Base-by-base conservation (phyloP, 2,113 vertebrate species). In the Stercorarius parasiticus region DNA sequence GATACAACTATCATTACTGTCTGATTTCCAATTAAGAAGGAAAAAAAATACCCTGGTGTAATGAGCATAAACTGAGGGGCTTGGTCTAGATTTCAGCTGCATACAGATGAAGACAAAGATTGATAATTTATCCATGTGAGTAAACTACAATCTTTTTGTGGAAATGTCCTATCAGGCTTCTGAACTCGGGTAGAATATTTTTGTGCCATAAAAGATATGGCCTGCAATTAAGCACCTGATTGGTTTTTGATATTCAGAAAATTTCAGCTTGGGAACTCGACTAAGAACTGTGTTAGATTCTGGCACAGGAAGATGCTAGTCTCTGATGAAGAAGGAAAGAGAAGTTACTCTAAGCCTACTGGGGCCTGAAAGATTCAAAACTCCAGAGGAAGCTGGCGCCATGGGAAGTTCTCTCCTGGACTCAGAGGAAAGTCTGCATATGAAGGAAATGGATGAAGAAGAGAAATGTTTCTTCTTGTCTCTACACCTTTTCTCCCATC, bases 1-100 rank as follows among this genome's bases (percentile, higher is more conserved):
- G 92, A 91, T 83, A 95, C 95, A 83, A 58, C 70, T 71, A 45
- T 79, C 21, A 36, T 97, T 95, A 59, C 74, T 88, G 67, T 81
- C 52, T 91, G 84, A 93, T 97, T 97, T 96, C 88, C 93, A 94
- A 89, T 96, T 94, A 97, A 86, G 94, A 95, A 95, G 40, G 71
- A 96, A 96, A 96, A 89, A 83, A 97, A 87, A 55, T 95, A 96
- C 76, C 58, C 55, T 69, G 65, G n/a, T 91, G 61, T 94, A 94
- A 69, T 78, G 82, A 58, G 69, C 21, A 49, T 93, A 96, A 95
- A 90, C 70, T 74, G 81, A 93, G 88, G 78, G 50, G 17, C 88
- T 96, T 30, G 32, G 77, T 62, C 59, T 92, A 85, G 55, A 81
- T 80, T 88, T 86, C 20, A 79, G 34, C 64, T 95, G 62, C 94